phyloP scores from a whole-genome alignment of 1,140 invertebrate genomes.

The Idris sp. region DNA sequence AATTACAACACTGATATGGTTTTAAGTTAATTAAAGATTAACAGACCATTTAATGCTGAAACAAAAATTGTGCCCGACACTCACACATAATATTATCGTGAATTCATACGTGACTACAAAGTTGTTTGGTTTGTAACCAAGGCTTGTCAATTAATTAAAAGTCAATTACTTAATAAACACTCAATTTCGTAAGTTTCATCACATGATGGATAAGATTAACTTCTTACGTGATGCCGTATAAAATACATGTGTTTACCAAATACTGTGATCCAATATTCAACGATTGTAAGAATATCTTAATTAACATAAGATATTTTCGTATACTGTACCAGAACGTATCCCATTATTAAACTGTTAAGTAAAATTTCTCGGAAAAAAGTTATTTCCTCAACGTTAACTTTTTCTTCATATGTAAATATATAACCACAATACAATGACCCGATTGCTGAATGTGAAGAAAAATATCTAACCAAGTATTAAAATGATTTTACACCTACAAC shows the following conservation, averaged over 20 bases:
- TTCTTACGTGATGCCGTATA: too few species aligned
- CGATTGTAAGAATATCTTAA: conserved; percentile 1
- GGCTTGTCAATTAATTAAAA: conserved; percentile 30
- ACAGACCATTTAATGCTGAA: too few species aligned
- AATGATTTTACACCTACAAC: conserved; percentile 21
- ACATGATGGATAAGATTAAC: conserved; percentile 17
- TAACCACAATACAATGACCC: conserved; percentile 18
- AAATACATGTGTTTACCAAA: conserved; percentile 17
- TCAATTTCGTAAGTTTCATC: conserved; percentile 13
- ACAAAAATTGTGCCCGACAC: conserved; percentile 8
- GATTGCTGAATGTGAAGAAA: conserved; percentile 3
- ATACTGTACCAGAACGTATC: too few species aligned
- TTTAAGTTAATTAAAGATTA: too few species aligned
- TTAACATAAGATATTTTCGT: too few species aligned
- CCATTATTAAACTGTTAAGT: too few species aligned
- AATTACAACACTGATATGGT: too few species aligned
- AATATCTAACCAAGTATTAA: conserved; percentile 4
- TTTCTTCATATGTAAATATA: too few species aligned
- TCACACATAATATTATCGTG: not conserved
- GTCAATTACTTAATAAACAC: conserved; percentile 23
- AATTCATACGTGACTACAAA: conserved; percentile 2
- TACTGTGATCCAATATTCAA: not conserved
- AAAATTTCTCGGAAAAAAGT: too few species aligned
- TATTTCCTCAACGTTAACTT: too few species aligned
- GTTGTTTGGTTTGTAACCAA: conserved; percentile 7